Conservation (phyloP, 2,113 vertebrate genomes). For the Centropristis striata region DNA sequence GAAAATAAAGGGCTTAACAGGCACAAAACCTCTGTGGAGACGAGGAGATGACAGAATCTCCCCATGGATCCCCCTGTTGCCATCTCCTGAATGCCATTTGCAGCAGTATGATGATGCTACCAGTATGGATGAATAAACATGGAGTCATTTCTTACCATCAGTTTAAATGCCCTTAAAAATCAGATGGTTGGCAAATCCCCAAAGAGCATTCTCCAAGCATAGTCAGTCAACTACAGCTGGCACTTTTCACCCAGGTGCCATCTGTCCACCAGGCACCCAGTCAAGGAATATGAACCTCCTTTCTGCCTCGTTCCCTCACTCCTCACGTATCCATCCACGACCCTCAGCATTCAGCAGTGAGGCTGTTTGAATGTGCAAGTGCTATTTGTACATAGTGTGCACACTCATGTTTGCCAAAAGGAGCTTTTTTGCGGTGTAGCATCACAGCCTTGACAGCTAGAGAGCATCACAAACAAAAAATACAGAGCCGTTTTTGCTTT, state of each 20-base stretch:
- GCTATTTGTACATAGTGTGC: slow-evolving; percentile 67
- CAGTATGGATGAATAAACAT: slow-evolving; percentile 39
- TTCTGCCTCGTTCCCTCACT: slow-evolving; percentile 37
- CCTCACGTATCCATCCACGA: slow-evolving; percentile 31
- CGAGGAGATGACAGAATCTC: slow-evolving; percentile 42
- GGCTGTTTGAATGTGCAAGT: slow-evolving; percentile 69
- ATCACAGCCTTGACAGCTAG: slow-evolving; percentile 66
- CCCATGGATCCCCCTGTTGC: slow-evolving; percentile 32
- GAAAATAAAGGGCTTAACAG: slow-evolving; percentile 84
- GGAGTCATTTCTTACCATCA: slow-evolving; percentile 37
- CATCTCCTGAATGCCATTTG: slow-evolving; percentile 32
- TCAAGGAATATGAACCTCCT: slow-evolving; percentile 31
- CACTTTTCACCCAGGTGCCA: slow-evolving; percentile 54
- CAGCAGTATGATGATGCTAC: slow-evolving; percentile 36
- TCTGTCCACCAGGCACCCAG: slow-evolving; percentile 23
- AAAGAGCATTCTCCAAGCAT: slow-evolving; percentile 56
- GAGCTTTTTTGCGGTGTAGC: slow-evolving; percentile 69
- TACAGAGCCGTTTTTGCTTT: slow-evolving; percentile 58
- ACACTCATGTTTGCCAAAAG: slow-evolving; percentile 68
- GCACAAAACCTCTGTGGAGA: slow-evolving; percentile 76
- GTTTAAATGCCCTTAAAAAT: slow-evolving; percentile 53
- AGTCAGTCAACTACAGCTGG: slow-evolving; percentile 46
- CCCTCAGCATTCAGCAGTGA: slow-evolving; percentile 51
- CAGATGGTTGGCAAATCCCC: slow-evolving; percentile 48
- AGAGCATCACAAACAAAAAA: slow-evolving; percentile 46